phyloP scores from a whole-genome alignment of 2,888 invertebrate species.

The Alviniconcha strummeri region DNA sequence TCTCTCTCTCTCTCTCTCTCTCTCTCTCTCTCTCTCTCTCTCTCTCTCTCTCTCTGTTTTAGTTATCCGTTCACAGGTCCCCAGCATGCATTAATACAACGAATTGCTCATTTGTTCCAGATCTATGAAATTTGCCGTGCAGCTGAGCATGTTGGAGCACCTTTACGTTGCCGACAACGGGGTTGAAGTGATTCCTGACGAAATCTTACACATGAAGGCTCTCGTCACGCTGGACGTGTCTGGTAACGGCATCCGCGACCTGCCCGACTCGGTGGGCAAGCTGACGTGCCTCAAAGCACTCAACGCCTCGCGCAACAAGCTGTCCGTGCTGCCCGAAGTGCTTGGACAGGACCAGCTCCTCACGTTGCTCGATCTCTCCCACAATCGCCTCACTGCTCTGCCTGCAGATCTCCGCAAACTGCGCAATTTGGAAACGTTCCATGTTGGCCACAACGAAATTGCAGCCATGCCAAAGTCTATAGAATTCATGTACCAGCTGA shows the following conservation, averaged over 20 bases:
- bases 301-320: constrained; percentile 61
- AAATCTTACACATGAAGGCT: constrained; percentile 64
- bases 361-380: constrained; percentile 59
- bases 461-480: constrained; percentile 63
- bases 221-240: constrained; percentile 64
- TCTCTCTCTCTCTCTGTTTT: too few relatives aligned
- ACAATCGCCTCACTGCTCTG: constrained; percentile 62
- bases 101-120: neutral
- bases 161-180: constrained; percentile 63
- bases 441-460: constrained; percentile 65
- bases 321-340: constrained; percentile 58
- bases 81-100: too few relatives aligned
- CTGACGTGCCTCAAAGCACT: constrained; percentile 63
- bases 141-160: constrained; percentile 54
- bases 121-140: constrained; percentile 64
- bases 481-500: constrained; percentile 62
- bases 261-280: constrained; percentile 50
- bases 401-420: constrained; percentile 65
- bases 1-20: too few relatives aligned
- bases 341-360: constrained; percentile 63
- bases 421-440: constrained; percentile 63
- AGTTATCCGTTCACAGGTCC: too few relatives aligned
- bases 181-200: constrained; percentile 64
- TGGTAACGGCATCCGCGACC: constrained; percentile 62
- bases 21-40: too few relatives aligned